A percentile compares a stretch with the other conserved stretches of the same genome.
Evolutionary conservation across 2,797 vertebrate species (phyloP).

Genomic region (Lerista edwardsae): DNA sequence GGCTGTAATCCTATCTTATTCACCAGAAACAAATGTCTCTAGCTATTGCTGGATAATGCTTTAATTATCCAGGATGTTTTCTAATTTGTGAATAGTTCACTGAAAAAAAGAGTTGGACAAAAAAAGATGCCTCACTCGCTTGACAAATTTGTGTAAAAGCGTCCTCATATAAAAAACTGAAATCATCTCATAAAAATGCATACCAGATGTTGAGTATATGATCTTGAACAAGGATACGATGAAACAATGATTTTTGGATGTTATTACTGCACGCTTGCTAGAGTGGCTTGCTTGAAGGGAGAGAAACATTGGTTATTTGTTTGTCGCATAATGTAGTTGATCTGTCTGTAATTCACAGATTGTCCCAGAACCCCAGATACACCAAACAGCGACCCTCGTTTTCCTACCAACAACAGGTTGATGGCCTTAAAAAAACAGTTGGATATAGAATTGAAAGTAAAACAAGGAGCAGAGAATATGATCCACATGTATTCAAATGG

Average conservation of each 20-base stretch:
- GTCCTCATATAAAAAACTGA: slow-evolving; percentile 1
- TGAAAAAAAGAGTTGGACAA: not conserved
- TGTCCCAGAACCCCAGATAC: slow-evolving; percentile 94
- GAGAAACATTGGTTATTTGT: not conserved
- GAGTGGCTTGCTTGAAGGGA: too few species aligned
- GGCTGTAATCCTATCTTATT: too few species aligned
- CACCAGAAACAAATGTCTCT: too few species aligned
- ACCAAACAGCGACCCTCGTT: slow-evolving; percentile 89
- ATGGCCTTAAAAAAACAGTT: slow-evolving; percentile 93
- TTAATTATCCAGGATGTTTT: not conserved
- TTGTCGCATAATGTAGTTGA: slow-evolving; percentile 15
- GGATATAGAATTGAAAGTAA: slow-evolving; percentile 97
- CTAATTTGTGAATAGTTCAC: not conserved
- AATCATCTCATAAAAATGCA: not conserved
- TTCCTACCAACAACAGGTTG: slow-evolving; percentile 87
- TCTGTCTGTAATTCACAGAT: slow-evolving; percentile 79
- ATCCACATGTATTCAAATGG: slow-evolving; percentile 98
- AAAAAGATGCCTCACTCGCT: too few species aligned
- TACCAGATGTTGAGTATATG: too few species aligned
- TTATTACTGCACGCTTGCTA: not conserved
- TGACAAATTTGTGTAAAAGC: slow-evolving; percentile 46
- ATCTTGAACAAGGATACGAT: too few species aligned
- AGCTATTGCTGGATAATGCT: not conserved
- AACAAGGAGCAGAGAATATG: slow-evolving; percentile 98
- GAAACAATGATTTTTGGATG: too few species aligned